Evolutionary conservation across 2,797 vertebrate genomes (phyloP), one percentile per base, ranked within the genome.

Genomic region (Phrynocephalus guinanensis): DNA sequence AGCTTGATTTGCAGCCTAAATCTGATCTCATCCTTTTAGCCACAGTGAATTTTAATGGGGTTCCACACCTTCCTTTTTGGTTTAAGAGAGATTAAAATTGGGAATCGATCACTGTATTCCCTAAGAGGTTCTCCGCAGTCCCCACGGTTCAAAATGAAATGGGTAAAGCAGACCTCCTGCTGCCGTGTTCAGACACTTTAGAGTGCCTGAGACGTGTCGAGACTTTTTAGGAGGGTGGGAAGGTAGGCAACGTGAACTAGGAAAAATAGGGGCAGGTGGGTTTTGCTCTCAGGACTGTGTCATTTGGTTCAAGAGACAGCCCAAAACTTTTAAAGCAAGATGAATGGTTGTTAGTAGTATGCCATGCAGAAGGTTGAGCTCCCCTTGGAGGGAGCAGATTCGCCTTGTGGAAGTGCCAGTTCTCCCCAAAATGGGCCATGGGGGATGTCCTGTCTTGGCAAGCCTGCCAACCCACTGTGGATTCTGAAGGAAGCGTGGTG

Each of bases 1-100:
- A 88, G 88, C 89, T 89, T 87, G 85, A 79, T 91, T 89, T 90
- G 87, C 89, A 84, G 91, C 84, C 84, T 83, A 85, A 71, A 90
- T 88, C 90, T 77, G 77, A 66, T 2, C 70, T 67, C 88, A 85
- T 85, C 87, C 68, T 82, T 92, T 79, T 22, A 80, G 89, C 88
- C 0, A 26, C 87, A 84, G 92, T 82, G 93, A 92, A 88, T 91
- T 89, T 91, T 88, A 91, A 92, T 0, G 26, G 86, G 67, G 79
- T 84, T 79, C 11, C 11, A 87, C 86, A 20, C 30, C 1, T 87
- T 89, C 60, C 77, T 15, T 73, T 52, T 92, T 76, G 89, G 79
- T 91, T 84, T 86, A 66, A 88, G 85, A 73, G 73, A 90, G 87
- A 90, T 87, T 91, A 88, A 84, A 6, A 78, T 56, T 26, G 15